Evolutionary conservation across 2,888 invertebrate genomes (phyloP).

Genomic region (Xestia sexstrigata): DNA sequence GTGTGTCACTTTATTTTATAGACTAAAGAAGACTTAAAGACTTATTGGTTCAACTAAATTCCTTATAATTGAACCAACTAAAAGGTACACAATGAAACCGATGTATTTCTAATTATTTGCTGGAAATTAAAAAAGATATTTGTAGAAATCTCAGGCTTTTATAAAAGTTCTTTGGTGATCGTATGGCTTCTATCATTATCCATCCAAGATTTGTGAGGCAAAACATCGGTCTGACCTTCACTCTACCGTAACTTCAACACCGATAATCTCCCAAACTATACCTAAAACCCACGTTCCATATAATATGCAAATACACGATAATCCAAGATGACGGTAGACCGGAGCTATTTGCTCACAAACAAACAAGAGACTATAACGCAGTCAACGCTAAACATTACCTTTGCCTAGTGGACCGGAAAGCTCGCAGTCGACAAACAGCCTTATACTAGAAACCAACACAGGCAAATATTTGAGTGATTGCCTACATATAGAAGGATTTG

Average conservation of each 20-base stretch:
- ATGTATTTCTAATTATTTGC: no score
- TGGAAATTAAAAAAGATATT: no score
- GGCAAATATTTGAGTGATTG: slow-evolving; percentile 84
- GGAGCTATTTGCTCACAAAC: slow-evolving; percentile 49
- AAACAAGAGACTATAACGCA: slow-evolving; percentile 46
- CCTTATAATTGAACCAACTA: no score
- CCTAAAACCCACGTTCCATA: neutral
- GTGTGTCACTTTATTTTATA: no score
- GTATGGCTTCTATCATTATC: neutral
- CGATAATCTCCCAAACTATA: slow-evolving; percentile 2
- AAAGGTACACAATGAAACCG: neutral
- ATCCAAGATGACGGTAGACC: slow-evolving; percentile 32
- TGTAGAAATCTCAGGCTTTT: neutral
- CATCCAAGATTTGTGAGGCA: neutral
- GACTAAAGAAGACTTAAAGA: no score
- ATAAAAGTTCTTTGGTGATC: neutral
- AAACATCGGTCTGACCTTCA: neutral
- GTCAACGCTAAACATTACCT: slow-evolving; percentile 77
- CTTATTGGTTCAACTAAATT: no score
- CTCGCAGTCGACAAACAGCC: slow-evolving; percentile 69
- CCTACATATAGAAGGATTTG: slow-evolving; percentile 70
- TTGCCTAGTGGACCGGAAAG: slow-evolving; percentile 74
- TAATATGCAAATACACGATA: slow-evolving; percentile 38
- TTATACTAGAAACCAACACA: slow-evolving; percentile 65
- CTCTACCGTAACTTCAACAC: neutral